A percentile compares a stretch with the other conserved stretches of the same genome.
Evolutionary conservation across 2,797 vertebrate genomes (phyloP).

Genomic region (Notolabrus celidotus): DNA sequence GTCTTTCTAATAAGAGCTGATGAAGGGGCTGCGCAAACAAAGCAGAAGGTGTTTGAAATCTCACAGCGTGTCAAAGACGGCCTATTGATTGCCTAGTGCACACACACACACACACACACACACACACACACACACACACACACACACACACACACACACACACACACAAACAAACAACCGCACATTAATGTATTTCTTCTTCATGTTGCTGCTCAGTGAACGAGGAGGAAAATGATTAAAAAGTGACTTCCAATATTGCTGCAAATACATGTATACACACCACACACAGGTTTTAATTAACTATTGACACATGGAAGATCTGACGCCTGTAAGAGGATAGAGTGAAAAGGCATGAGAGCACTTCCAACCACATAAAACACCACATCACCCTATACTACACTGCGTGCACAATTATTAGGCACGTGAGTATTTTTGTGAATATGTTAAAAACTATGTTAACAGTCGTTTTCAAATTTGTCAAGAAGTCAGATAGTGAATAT

Average conservation of each 20-base stretch:
- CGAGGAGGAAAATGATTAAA: slow-evolving; percentile 18
- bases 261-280: slow-evolving; percentile 4
- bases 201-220: slow-evolving; percentile 22
- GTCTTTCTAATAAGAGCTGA: slow-evolving; percentile 19
- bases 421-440: too few species aligned
- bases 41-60: slow-evolving; percentile 45
- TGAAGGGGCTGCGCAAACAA: slow-evolving; percentile 48
- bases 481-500: too few species aligned
- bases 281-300: slow-evolving; percentile 50
- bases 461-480: too few species aligned
- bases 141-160: not conserved
- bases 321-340: slow-evolving; percentile 7
- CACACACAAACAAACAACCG: not conserved
- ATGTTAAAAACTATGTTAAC: too few species aligned
- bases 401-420: too few species aligned
- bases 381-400: too few species aligned
- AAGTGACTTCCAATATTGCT: slow-evolving; percentile 14
- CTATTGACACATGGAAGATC: slow-evolving; percentile 38
- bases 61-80: slow-evolving; percentile 30
- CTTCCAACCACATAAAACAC: not conserved
- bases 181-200: slow-evolving; percentile 6
- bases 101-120: too few species aligned
- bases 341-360: not conserved
- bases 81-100: slow-evolving; percentile 52
- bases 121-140: not conserved